phyloP scores from a whole-genome alignment of 2,113 vertebrate genomes.

The Python bivittatus region DNA sequence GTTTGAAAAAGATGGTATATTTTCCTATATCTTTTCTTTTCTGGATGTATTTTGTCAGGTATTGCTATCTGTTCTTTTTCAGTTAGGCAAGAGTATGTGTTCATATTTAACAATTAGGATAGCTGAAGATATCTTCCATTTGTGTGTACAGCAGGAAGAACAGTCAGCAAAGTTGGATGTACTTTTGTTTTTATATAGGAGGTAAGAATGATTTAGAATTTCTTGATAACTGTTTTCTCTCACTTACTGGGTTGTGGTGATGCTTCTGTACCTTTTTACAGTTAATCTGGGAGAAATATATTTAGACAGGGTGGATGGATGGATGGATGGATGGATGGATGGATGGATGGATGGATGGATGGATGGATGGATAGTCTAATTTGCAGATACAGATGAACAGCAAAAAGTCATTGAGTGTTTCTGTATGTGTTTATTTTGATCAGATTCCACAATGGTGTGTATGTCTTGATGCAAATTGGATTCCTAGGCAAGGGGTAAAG shows the following conservation, averaged over 20 bases:
- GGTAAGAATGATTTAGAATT: not conserved
- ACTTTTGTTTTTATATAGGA: constrained; percentile 4
- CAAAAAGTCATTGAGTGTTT: not conserved
- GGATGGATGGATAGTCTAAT: not conserved
- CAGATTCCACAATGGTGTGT: not conserved
- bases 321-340: too few species aligned
- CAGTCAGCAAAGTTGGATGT: not conserved
- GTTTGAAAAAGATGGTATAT: constrained; percentile 14
- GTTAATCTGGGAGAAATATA: not conserved
- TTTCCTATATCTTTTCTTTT: not conserved
- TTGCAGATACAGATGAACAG: not conserved
- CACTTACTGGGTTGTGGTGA: not conserved
- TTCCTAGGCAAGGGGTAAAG: not conserved
- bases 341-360: not conserved
- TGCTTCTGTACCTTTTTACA: not conserved
- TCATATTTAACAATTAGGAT: not conserved
- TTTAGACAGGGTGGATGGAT: not conserved
- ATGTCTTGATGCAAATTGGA: not conserved
- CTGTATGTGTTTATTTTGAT: too few species aligned
- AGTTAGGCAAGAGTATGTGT: not conserved
- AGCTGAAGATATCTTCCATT: not conserved
- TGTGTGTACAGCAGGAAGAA: not conserved
- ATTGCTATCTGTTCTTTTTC: not conserved
- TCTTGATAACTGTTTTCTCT: not conserved
- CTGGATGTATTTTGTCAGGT: not conserved